Evolutionary conservation across 1,140 invertebrate species (phyloP).

Genomic region (Drosophila simulans): DNA sequence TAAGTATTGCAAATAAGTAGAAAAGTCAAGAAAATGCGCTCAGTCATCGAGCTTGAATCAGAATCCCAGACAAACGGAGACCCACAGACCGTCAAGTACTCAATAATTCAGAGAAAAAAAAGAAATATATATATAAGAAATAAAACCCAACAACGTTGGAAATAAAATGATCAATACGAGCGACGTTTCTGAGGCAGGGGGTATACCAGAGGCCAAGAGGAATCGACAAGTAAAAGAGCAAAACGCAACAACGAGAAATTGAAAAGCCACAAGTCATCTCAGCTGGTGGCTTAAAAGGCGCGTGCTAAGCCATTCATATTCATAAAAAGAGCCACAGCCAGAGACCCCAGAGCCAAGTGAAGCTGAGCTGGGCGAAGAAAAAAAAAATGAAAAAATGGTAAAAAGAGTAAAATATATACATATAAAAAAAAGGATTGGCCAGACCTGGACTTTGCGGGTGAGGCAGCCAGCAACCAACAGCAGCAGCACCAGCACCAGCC

Average conservation of each 20-base stretch:
- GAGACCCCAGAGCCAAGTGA: conserved; percentile 33
- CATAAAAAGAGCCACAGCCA: conserved; percentile 71
- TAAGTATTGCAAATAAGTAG: conserved; percentile 6
- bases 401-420: conserved; percentile 8
- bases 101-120: conserved; percentile 70
- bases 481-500: conserved; percentile 13
- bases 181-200: conserved; percentile 41
- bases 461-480: conserved; percentile 10
- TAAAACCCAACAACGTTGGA: conserved; percentile 28
- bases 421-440: conserved; percentile 52
- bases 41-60: conserved; percentile 64
- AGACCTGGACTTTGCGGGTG: conserved; percentile 30
- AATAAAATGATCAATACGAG: conserved; percentile 76
- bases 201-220: neutral
- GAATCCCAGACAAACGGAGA: conserved; percentile 29
- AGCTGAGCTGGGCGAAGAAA: conserved; percentile 31
- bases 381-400: conserved; percentile 1
- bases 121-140: conserved; percentile 15
- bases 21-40: conserved; percentile 60
- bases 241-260: conserved; percentile 74
- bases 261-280: conserved; percentile 83
- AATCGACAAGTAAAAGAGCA: conserved; percentile 61
- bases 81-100: conserved; percentile 65
- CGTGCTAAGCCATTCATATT: conserved; percentile 83
- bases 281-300: conserved; percentile 83